Conservation (phyloP, 2,113 vertebrate genomes). For the Chamaea fasciata region DNA sequence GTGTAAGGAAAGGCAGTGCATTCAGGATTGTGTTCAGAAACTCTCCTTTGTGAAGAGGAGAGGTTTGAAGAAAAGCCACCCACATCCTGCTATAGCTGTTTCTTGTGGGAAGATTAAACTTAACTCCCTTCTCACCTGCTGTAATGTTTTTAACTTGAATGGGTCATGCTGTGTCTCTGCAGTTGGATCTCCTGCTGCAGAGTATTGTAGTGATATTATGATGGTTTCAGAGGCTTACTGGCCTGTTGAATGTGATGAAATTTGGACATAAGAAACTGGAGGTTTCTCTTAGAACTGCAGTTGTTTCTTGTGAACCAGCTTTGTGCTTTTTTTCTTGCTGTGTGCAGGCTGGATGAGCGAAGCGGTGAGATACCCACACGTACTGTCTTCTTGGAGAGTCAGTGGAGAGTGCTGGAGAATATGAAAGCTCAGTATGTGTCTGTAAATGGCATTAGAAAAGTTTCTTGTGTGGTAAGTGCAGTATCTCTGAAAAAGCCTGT, state of each 20-base stretch:
- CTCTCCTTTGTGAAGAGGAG: background rate
- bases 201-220: background rate
- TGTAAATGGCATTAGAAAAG: constrained; percentile 94
- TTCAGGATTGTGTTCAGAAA: background rate
- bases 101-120: background rate
- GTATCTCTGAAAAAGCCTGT: background rate
- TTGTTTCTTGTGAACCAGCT: background rate
- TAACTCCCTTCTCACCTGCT: background rate
- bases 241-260: background rate
- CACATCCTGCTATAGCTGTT: background rate
- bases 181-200: background rate
- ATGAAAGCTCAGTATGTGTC: constrained; percentile 96
- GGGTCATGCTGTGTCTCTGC: background rate
- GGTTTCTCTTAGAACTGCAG: background rate
- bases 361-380: constrained; percentile 72
- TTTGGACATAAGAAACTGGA: background rate
- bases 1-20: background rate
- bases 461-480: constrained; percentile 90
- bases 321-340: background rate
- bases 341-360: constrained; percentile 86
- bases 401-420: constrained; percentile 91
- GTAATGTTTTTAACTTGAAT: background rate
- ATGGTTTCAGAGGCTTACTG: background rate
- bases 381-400: constrained; percentile 80
- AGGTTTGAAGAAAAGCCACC: background rate